These are phyloP conservation scores for Danio albolineatus DNA, from an alignment of 2,797 vertebrate species.

Conservation along the genomic window DNA sequence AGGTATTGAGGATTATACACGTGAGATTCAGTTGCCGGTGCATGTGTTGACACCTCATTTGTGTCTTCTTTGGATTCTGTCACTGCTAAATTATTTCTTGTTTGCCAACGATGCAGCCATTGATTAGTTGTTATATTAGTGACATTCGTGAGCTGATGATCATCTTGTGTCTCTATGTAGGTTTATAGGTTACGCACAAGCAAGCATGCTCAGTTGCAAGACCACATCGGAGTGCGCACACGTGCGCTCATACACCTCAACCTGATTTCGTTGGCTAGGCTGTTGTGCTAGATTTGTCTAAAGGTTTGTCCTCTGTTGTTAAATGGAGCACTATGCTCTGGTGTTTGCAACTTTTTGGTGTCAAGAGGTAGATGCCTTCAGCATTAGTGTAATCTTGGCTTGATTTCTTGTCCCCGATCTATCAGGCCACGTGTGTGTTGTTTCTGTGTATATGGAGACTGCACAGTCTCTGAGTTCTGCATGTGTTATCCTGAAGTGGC, in stretches of 20 bases:
- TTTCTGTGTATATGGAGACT: slow-evolving; percentile 33
- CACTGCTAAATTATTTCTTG: slow-evolving; percentile 4
- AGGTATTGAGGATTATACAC: slow-evolving; percentile 36
- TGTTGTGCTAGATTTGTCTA: slow-evolving; percentile 49
- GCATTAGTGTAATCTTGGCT: slow-evolving; percentile 52
- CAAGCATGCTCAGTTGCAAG: slow-evolving; percentile 48
- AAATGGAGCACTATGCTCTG: slow-evolving; percentile 13
- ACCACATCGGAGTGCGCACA: slow-evolving; percentile 43
- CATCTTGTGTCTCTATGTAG: slow-evolving; percentile 63
- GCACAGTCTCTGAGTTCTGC: slow-evolving; percentile 35
- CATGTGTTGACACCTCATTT: slow-evolving; percentile 35
- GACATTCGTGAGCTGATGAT: neutral
- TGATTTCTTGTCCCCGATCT: slow-evolving; percentile 52
- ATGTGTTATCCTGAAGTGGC: slow-evolving; percentile 47
- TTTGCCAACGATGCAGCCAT: neutral
- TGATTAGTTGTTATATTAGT: slow-evolving; percentile 12
- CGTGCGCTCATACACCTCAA: slow-evolving; percentile 36
- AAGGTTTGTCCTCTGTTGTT: slow-evolving; percentile 45
- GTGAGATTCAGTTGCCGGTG: slow-evolving; percentile 16
- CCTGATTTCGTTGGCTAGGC: slow-evolving; percentile 30
- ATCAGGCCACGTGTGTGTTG: slow-evolving; percentile 45
- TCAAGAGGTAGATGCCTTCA: slow-evolving; percentile 53
- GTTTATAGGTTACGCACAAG: slow-evolving; percentile 72
- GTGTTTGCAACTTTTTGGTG: slow-evolving; percentile 39
- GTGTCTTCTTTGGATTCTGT: neutral